Conservation (phyloP, 2,797 vertebrate genomes). For the Gorsachius magnificus region DNA sequence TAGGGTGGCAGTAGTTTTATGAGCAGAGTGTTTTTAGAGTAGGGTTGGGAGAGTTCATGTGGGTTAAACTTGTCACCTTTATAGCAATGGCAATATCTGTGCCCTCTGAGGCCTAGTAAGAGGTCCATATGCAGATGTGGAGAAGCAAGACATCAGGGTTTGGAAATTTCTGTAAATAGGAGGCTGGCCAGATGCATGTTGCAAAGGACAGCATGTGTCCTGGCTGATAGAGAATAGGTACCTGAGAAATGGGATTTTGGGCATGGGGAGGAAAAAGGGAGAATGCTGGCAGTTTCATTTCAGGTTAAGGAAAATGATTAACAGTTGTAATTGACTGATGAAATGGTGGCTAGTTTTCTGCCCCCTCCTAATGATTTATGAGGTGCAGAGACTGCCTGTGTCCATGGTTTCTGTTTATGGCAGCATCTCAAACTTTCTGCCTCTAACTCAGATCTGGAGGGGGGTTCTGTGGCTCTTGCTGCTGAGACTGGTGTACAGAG, state of each 20-base stretch:
- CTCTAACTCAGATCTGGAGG: not conserved
- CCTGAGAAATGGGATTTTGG: not conserved
- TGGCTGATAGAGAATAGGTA: not conserved
- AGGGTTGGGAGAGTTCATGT: not conserved
- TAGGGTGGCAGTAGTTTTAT: not conserved
- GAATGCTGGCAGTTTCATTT: not conserved
- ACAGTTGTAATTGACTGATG: conserved; percentile 58
- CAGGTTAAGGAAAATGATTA: conserved; percentile 65
- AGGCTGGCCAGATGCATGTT: not conserved
- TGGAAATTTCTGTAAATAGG: not conserved
- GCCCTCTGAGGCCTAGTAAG: not conserved
- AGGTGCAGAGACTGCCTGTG: not conserved
- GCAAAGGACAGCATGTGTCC: not conserved
- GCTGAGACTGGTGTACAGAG: not conserved
- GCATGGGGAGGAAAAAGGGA: not conserved
- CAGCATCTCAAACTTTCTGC: not conserved
- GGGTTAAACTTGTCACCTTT: not conserved
- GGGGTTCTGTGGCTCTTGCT: not conserved
- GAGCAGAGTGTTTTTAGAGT: not conserved
- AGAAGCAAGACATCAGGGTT: not conserved
- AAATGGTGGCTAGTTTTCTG: conserved; percentile 2
- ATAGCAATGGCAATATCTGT: not conserved
- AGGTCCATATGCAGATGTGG: too few relatives aligned
- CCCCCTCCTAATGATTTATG: conserved; percentile 27
- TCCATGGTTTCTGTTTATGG: conserved; percentile 24